Conservation (phyloP, 2,797 vertebrate genomes). For the Schizothorax lantsangensis region DNA sequence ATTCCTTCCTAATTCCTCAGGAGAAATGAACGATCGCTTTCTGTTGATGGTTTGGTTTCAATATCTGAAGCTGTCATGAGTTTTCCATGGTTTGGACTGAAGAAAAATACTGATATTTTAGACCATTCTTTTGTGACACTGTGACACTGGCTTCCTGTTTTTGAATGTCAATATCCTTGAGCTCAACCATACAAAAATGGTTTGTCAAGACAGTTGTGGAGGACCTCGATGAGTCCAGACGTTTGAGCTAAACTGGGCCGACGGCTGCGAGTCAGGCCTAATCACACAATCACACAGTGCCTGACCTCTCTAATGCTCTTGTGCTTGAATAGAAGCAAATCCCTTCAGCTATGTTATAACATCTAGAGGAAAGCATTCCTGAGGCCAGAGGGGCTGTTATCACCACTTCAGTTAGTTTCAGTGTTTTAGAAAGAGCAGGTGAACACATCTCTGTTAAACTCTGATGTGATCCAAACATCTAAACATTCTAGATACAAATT, state of each 20-base stretch:
- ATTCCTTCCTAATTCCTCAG: neutral
- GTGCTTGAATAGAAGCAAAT: constrained; percentile 12
- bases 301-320: constrained; percentile 26
- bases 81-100: neutral
- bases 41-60: neutral
- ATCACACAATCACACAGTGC: neutral
- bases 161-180: neutral
- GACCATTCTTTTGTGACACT: neutral
- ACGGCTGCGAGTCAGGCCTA: neutral
- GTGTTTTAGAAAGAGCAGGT: neutral
- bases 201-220: neutral
- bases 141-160: neutral
- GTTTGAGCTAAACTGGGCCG: neutral
- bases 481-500: neutral
- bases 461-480: neutral
- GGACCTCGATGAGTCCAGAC: neutral
- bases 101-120: neutral
- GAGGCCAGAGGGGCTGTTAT: neutral
- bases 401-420: neutral
- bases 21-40: neutral
- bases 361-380: constrained; percentile 2
- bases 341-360: neutral
- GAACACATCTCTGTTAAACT: neutral
- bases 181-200: neutral
- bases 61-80: too few relatives aligned